These are phyloP conservation scores for Chondrilla cf. caribensis DNA, from an alignment of 37 sponge, comb jelly and placozoan species.

Conservation along the genomic window DNA sequence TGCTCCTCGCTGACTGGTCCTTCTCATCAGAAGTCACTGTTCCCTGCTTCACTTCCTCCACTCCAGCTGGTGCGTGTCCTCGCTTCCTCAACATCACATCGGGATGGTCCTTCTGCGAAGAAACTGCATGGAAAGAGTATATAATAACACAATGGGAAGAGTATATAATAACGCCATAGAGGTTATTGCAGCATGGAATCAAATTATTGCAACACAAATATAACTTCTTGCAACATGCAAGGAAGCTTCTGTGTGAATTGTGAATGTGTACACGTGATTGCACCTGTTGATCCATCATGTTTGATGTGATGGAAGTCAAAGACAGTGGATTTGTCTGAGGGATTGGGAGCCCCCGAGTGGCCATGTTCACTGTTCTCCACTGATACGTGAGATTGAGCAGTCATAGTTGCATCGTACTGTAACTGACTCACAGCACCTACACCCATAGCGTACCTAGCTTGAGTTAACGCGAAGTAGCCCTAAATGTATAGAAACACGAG, in stretches of 20 bases:
- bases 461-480: constrained; percentile 67
- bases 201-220: no score
- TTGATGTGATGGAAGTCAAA: no score
- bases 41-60: neutral
- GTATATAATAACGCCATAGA: no score
- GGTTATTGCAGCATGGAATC: no score
- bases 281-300: no score
- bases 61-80: neutral
- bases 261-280: no score
- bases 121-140: neutral
- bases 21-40: neutral
- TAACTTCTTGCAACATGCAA: no score
- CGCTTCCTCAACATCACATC: neutral
- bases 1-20: neutral
- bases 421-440: constrained; percentile 47
- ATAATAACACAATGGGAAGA: no score
- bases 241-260: no score
- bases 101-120: neutral
- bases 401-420: constrained; percentile 70
- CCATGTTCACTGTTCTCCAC: neutral
- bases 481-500: neutral
- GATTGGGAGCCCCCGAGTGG: no score
- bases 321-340: no score
- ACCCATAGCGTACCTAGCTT: constrained; percentile 72
- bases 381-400: constrained; percentile 23